Base-by-base conservation (phyloP, 2,888 invertebrate species). In the Spodoptera picta region DNA sequence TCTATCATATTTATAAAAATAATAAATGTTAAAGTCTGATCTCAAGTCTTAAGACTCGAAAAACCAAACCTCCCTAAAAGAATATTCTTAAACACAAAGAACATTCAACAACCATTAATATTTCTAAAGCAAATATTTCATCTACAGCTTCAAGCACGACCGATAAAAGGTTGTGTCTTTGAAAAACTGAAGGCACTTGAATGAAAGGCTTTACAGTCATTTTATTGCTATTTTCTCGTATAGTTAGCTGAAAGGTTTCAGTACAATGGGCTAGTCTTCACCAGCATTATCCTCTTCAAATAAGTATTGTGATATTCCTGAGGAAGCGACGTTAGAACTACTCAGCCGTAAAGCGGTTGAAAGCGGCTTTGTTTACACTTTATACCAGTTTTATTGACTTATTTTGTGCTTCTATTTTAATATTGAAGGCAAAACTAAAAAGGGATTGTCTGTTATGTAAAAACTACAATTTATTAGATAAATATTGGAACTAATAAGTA, bases 171-270 rank as follows among this genome's bases (percentile, higher is more conserved):
- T 50, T 53, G 41, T 51, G 57, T 27, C 60, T 57, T 49, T 56
- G 50, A 50, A 58, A 68, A 62, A 60, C 36, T 36, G 47, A 66
- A 61, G 53, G 47, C 59, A 61, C 66, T 75, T 50, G 43, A 65
- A 42, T 50, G 51, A 54, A 64, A 71, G 62, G 59, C 49, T 60
- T 41, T 51, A 53, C 52, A n/a, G 43, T 60, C 49, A 42, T 70
- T 53, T 61, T 74, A 80, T 71, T 58, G 75, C 78, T 53, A 67
- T 80, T 71, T 75, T 68, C 60, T 62, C 52, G 48, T 47, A 78
- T 70, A 72, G 62, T 80, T 78, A 69, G 65, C 79, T 80, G 75
- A 79, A 79, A 78, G 76, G 79, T 80, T 79, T 64, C 60, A 53
- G 41, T 43, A 80, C 73, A 80, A 80, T 65, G 56, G 72, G 43